Evolutionary conservation across 2,113 vertebrate species (phyloP).

Genomic region (Etia nguti): DNA sequence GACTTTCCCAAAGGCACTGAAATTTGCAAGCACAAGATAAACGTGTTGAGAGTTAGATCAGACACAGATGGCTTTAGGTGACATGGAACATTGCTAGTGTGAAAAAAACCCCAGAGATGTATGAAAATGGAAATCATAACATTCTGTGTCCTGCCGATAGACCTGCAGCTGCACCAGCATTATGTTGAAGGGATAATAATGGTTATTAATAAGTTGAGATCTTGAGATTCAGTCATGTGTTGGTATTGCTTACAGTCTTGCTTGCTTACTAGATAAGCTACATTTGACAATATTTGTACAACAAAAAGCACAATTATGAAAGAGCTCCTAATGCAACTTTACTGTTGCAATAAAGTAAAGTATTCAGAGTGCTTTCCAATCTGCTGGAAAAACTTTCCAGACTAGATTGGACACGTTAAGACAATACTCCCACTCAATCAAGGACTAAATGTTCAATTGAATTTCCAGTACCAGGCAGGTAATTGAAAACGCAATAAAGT

Average conservation of each 20-base stretch:
- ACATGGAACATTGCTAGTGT: neutral
- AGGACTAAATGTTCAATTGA: constrained; percentile 25
- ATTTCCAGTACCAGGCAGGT: constrained; percentile 11
- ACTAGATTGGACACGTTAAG: neutral
- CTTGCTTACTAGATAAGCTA: neutral
- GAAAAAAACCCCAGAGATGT: neutral
- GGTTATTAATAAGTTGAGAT: neutral
- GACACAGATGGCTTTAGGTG: neutral
- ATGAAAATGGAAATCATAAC: neutral
- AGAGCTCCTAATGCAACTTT: neutral
- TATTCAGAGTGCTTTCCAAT: neutral
- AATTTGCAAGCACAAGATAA: neutral
- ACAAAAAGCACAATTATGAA: neutral
- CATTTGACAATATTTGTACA: neutral
- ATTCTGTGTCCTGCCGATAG: neutral
- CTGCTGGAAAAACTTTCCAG: neutral
- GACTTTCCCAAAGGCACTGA: neutral
- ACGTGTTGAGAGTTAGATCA: neutral
- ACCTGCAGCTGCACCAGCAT: neutral
- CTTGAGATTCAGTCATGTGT: neutral
- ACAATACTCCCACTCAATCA: constrained; percentile 25
- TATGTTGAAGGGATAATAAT: neutral
- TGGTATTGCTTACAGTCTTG: neutral
- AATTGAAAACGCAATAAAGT: constrained; percentile 38
- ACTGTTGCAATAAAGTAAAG: neutral